Conservation (phyloP, 2,888 invertebrate genomes). For the Erannis defoliaria region DNA sequence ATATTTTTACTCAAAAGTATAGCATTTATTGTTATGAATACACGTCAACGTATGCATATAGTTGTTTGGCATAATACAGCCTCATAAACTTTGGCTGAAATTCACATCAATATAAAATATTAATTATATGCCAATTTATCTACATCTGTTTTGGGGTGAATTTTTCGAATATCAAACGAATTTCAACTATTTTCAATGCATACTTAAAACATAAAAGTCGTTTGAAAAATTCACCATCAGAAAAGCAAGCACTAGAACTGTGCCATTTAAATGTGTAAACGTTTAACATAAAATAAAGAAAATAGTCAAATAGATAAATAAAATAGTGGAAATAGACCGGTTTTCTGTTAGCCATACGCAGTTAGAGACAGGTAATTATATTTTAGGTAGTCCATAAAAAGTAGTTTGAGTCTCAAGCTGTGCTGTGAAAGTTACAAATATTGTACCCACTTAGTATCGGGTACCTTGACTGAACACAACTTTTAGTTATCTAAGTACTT, state of each 20-base stretch:
- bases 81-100: conserved; percentile 4
- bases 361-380: conserved; percentile 77
- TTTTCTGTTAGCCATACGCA: conserved; percentile 83
- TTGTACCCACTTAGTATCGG: background rate
- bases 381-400: conserved; percentile 76
- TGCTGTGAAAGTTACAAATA: conserved; percentile 31
- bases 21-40: conserved; percentile 36
- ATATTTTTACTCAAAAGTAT: conserved; percentile 40
- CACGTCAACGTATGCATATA: conserved; percentile 17
- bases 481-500: too few species aligned
- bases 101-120: background rate
- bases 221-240: conserved; percentile 44
- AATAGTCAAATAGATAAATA: conserved; percentile 81
- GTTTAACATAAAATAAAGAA: conserved; percentile 60
- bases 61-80: conserved; percentile 10
- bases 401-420: conserved; percentile 69
- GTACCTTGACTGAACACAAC: too few species aligned
- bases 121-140: conserved; percentile 2
- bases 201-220: conserved; percentile 8
- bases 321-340: conserved; percentile 83
- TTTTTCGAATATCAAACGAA: conserved; percentile 14
- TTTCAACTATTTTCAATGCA: background rate
- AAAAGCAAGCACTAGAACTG: conserved; percentile 54
- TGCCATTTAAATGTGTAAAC: conserved; percentile 70
- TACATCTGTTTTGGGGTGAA: conserved; percentile 13